Evolutionary conservation across 1,140 invertebrate genomes (phyloP), one percentile per base, ranked within the genome.

Genomic region (Cotesia typhae): DNA sequence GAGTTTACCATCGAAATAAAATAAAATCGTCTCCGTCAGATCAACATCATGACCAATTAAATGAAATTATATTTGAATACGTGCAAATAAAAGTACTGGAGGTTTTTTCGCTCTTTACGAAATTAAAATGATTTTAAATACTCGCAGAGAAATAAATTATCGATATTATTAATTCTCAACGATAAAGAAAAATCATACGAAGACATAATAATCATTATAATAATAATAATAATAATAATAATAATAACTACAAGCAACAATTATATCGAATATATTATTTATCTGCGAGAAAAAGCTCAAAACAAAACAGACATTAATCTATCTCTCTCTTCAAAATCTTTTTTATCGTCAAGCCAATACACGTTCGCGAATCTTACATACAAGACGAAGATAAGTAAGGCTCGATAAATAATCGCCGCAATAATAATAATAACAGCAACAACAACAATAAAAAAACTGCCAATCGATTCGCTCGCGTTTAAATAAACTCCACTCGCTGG

Each of bases 381-480:
- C 59, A 69, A 20, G 9, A 69, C 41, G 47, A 55, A 59, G 53
- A 69, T 41, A 38, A 41, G 59, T n/a, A 38, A 55, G 55, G 37
- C 36, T 55, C 35, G 37, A 68, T 57, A 36, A 70, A 60, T 60
- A 60, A 70, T 41, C 59, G 47, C 37, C 55, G 41, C 36, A 59
- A 70, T 37, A 38, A 69, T 59, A 35, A 51, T 61, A 37, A 70
- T 28, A 52, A 47, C 41, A 47, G 28, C 9, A 37, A 47, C 17
- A 38, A 38, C 9, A 20, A 60, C 51, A n/a, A 60, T 60, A 61
- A 60, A 70, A 53, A 70, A 70, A 70, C 68, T 70, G 68, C 68
- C 68, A 70, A 60, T 70, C 68, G 38, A 70, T 70, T 70, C 59
- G 68, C 68, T 41, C 17, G 41, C 59, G 38, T 66, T 38, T 41